Base-by-base conservation (phyloP, 2,888 invertebrate genomes). In the Himalopsyche anomala region DNA sequence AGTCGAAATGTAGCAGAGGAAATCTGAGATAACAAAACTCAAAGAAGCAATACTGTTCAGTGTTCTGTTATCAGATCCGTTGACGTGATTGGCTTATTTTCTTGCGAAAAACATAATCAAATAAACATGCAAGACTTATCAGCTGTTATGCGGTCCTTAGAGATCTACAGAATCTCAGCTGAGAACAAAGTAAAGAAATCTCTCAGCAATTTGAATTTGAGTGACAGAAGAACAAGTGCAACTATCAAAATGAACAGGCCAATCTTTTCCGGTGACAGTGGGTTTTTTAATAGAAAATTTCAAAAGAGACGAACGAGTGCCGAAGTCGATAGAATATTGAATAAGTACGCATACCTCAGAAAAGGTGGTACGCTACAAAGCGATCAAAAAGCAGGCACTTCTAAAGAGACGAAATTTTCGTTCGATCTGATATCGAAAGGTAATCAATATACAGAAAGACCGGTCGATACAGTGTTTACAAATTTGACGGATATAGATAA, bases 271-370 rank as follows among this genome's bases (percentile, higher is more conserved):
- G n/a, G 19, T 9, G 87, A 87, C 40, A 62, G 45, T 38, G 56
- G 83, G 9, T 55, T 82, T 83, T 88, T 88, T 74, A 87, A 51
- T 38, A 81, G 88, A 81, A 87, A 84, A 28, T 84, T 85, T 40
- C 87, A 87, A 79, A 92, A 93, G 91, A 91, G 92, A 90, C 92
- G 93, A 90, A 93, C 93, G 90, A 92, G 92, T 91, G 91, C 92
- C 90, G 93, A 93, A 92, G 92, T 93, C 91, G 93, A 93, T 90
- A 93, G 92, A 92, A 93, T 93, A 91, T 92, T 93, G 91, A 91
- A 93, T 91, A 93, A 93, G 91, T 93, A 93, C 91, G 93, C 93
- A 86, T 92, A 90, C 89, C 91, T 91, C 91, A 91, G 92, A 90
- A 89, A 92, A 90, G 81, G 45, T 40, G 40, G 19, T 19, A 28